A percentile compares a stretch with the other conserved stretches of the same genome.
These are phyloP conservation scores for Cichlasoma orientale DNA, from an alignment of 2,797 vertebrate species.

Conservation along the genomic window DNA sequence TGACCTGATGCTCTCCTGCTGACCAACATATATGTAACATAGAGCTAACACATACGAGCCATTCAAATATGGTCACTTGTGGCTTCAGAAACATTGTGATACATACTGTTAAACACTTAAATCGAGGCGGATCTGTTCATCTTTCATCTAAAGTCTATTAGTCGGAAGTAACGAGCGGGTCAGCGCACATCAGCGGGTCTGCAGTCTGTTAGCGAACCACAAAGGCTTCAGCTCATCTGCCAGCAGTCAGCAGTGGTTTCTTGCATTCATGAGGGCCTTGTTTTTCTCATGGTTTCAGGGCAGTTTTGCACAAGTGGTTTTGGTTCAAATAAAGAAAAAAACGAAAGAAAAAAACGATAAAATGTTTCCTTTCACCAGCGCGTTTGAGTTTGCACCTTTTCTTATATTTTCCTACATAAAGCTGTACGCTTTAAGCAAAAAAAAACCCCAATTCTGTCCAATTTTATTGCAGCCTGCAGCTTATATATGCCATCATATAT, in stretches of 20 bases:
- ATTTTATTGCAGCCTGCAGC: background rate
- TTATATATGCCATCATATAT: background rate
- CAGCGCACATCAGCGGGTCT: background rate
- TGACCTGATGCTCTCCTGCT: too few relatives aligned
- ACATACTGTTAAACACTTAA: background rate
- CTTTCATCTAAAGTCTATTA: too few relatives aligned
- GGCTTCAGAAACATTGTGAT: background rate
- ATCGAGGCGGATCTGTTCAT: background rate
- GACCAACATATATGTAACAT: too few relatives aligned
- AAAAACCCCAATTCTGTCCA: background rate
- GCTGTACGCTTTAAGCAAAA: background rate
- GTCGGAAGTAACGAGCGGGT: background rate
- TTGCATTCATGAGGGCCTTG: background rate
- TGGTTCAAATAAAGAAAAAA: background rate
- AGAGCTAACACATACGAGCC: too few relatives aligned
- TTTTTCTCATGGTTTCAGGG: background rate
- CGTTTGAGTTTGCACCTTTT: background rate
- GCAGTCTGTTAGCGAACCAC: background rate
- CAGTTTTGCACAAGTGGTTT: background rate
- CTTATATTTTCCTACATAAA: background rate
- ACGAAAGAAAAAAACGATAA: too few relatives aligned
- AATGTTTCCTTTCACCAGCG: background rate
- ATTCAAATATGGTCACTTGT: background rate
- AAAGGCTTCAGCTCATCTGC: background rate
- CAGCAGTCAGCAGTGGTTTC: background rate